These are phyloP conservation scores for Drosophila rufa DNA, from an alignment of 1,140 invertebrate genomes.

Conservation along the genomic window DNA sequence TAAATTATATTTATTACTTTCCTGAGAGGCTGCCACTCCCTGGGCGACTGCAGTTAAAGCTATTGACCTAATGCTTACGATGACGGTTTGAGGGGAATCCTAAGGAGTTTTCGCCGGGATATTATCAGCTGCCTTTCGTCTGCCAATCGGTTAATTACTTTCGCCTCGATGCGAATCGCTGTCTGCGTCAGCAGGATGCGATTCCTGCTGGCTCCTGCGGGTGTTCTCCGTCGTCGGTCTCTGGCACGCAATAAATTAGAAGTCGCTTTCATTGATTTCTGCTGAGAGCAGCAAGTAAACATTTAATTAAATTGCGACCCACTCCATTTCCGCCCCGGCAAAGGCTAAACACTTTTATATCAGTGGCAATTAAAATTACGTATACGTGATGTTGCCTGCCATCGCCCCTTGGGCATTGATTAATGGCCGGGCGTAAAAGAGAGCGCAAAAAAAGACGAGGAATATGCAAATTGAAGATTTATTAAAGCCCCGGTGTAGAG, in stretches of 20 bases:
- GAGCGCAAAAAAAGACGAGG: slow-evolving; percentile 14
- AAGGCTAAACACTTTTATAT: slow-evolving; percentile 60
- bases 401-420: slow-evolving; percentile 44
- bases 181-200: slow-evolving; percentile 48
- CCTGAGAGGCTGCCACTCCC: neutral
- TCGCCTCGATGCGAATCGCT: slow-evolving; percentile 37
- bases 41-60: slow-evolving; percentile 5
- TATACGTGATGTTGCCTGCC: slow-evolving; percentile 51
- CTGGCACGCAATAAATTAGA: slow-evolving; percentile 57
- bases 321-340: neutral
- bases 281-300: slow-evolving; percentile 59
- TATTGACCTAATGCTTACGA: slow-evolving; percentile 4
- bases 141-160: slow-evolving; percentile 64
- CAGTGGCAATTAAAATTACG: slow-evolving; percentile 61
- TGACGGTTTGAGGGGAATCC: neutral
- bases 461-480: slow-evolving; percentile 54
- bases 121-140: slow-evolving; percentile 41
- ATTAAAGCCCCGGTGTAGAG: slow-evolving; percentile 37
- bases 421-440: slow-evolving; percentile 40
- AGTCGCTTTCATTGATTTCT: slow-evolving; percentile 57
- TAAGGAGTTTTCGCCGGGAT: neutral
- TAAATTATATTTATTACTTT: slow-evolving; percentile 41
- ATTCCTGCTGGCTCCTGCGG: slow-evolving; percentile 26
- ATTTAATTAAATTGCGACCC: slow-evolving; percentile 58
- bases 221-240: slow-evolving; percentile 6